These are phyloP conservation scores for Picathartes gymnocephalus DNA, from an alignment of 2,113 vertebrate species.

Conservation along the genomic window DNA sequence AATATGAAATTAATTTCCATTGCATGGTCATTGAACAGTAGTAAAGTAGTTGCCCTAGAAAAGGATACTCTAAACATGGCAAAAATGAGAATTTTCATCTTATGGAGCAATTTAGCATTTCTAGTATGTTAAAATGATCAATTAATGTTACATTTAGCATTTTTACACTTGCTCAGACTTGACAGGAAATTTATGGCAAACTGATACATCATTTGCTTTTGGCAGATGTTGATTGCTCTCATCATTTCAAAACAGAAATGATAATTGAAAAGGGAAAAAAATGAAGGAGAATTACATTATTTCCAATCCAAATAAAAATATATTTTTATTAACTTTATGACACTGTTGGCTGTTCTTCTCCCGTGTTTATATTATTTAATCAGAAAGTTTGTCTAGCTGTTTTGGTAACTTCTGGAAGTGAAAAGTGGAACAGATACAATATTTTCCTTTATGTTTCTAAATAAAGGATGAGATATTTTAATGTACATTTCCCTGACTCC, in stretches of 20 bases:
- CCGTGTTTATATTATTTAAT: not conserved
- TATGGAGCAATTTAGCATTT: not conserved
- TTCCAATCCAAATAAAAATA: not conserved
- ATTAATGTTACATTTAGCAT: not conserved
- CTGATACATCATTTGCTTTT: not conserved
- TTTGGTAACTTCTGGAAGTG: not conserved
- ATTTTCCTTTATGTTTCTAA: not conserved
- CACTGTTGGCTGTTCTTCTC: not conserved
- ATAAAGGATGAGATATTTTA: not conserved
- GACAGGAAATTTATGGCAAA: not conserved
- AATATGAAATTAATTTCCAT: slow-evolving; percentile 11
- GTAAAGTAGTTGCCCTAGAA: not conserved
- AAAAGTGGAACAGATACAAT: not conserved
- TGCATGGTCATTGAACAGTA: not conserved
- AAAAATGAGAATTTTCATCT: not conserved
- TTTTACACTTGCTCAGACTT: not conserved
- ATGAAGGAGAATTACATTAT: not conserved
- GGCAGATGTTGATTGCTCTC: not conserved
- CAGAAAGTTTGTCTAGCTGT: not conserved
- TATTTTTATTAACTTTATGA: not conserved
- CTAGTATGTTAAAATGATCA: not conserved
- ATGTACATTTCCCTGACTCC: not conserved
- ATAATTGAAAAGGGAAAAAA: not conserved
- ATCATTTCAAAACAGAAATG: not conserved
- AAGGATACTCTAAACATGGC: not conserved